Evolutionary conservation across 23 tunicate genomes (phyloP).

Genomic region (Diplosoma virens): DNA sequence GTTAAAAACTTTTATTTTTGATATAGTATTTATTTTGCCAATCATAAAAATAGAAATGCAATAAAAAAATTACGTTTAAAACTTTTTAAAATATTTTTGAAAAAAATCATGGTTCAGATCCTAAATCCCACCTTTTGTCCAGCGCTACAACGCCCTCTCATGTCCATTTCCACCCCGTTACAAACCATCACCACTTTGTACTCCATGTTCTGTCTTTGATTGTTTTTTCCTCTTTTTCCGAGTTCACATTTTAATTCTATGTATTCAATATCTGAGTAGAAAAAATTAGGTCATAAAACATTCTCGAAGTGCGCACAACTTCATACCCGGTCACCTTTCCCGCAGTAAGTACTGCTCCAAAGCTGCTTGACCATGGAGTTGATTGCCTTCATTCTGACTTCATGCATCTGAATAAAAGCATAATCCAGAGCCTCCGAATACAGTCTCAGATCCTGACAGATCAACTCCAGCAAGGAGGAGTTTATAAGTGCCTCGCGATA

Average conservation of each 20-base stretch:
- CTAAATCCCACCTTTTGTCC: background rate
- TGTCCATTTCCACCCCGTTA: background rate
- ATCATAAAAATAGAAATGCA: no score
- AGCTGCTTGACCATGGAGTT: background rate
- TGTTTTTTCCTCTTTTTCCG: background rate
- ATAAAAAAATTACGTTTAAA: no score
- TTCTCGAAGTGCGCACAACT: no score
- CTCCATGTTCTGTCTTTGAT: background rate
- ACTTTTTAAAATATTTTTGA: no score
- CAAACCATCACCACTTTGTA: background rate
- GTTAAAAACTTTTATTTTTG: no score
- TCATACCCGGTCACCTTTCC: background rate
- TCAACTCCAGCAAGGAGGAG: background rate
- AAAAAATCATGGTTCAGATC: no score
- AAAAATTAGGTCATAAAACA: background rate
- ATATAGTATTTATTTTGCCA: no score
- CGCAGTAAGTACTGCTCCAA: background rate
- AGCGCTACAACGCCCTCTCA: conserved; percentile 3
- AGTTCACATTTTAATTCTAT: background rate
- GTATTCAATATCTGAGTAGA: background rate
- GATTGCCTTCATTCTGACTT: background rate
- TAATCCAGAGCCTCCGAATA: background rate
- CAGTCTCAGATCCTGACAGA: background rate
- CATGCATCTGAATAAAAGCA: background rate
- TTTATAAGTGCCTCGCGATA: background rate